Percentiles rank a stretch among this genome's conserved stretches.
These are phyloP conservation scores for Muraenolepis orangiensis DNA, from an alignment of 2,797 vertebrate species.

Conservation along the genomic window DNA sequence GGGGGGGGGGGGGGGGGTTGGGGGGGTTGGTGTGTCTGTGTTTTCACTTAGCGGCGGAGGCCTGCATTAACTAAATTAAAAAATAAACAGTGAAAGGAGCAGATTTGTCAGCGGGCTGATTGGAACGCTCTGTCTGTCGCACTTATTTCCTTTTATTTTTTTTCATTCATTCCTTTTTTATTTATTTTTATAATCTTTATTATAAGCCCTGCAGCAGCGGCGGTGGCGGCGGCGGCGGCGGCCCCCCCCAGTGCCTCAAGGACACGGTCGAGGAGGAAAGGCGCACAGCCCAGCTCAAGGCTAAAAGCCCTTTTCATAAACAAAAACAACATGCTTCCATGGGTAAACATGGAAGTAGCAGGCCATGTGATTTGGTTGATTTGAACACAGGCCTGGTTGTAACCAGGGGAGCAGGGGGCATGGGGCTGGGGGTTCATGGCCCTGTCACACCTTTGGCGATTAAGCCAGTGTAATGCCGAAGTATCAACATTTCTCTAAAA, in stretches of 20 bases:
- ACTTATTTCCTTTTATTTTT: constrained; percentile 5
- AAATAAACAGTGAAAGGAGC: constrained; percentile 62
- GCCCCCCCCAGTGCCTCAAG: no score
- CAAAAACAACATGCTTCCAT: no score
- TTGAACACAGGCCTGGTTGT: not conserved
- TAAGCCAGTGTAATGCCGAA: no score
- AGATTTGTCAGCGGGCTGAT: constrained; percentile 70
- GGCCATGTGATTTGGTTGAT: not conserved
- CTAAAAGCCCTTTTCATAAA: not conserved
- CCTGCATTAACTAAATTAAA: constrained; percentile 71
- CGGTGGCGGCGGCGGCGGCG: no score
- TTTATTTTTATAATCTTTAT: no score
- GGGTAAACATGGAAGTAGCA: not conserved
- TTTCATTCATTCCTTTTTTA: not conserved
- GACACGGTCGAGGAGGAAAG: not conserved
- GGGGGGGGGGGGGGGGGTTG: constrained; percentile 55
- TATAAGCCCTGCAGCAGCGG: not conserved
- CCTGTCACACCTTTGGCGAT: no score
- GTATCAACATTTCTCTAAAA: no score
- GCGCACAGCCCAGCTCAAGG: not conserved
- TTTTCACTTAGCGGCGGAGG: constrained; percentile 65
- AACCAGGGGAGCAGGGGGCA: no score
- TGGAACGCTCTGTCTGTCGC: constrained; percentile 48
- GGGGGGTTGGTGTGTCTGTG: constrained; percentile 61
- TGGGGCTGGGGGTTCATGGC: no score